Conservation (phyloP, 1,140 invertebrate genomes). For the Lordiphosa mommai region DNA sequence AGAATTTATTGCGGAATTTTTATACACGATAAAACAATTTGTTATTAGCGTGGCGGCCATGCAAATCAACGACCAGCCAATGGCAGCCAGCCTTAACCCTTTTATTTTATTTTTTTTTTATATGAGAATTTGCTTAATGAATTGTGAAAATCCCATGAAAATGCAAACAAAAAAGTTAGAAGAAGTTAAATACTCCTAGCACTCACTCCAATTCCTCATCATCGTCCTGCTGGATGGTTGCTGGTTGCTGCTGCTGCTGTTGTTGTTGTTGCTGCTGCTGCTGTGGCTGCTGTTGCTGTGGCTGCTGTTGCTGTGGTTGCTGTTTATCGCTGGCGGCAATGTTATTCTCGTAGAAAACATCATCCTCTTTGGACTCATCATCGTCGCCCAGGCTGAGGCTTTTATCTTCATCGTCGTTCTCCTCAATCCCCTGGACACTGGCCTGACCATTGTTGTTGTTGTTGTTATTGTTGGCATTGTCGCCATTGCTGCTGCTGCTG, state of each 20-base stretch:
- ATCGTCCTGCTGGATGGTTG: conserved; percentile 81
- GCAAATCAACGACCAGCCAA: conserved; percentile 46
- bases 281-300: conserved; percentile 32
- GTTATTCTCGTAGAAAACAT: conserved; percentile 87
- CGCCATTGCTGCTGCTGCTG: conserved; percentile 32
- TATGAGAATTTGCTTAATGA: conserved; percentile 70
- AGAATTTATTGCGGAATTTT: conserved; percentile 65
- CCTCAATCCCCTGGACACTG: conserved; percentile 69
- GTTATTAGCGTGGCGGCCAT: conserved; percentile 66
- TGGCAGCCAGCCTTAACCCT: conserved; percentile 25
- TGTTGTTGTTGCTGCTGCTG: conserved; percentile 44
- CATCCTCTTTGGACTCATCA: conserved; percentile 84
- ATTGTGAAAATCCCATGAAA: conserved; percentile 61
- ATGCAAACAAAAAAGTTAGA: conserved; percentile 29
- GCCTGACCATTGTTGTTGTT: conserved; percentile 54
- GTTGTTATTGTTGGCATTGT: conserved; percentile 15
- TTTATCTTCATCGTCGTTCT: conserved; percentile 68
- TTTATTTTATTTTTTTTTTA: conserved; percentile 12
- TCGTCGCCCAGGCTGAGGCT: conserved; percentile 69
- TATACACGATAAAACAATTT: conserved; percentile 77
- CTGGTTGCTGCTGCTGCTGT: conserved; percentile 28
- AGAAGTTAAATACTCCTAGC: conserved; percentile 13
- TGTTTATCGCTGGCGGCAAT: conserved; percentile 69
- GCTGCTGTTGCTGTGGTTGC: conserved; percentile 38
- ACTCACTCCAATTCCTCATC: conserved; percentile 81